Percentiles rank a stretch among this genome's conserved stretches.
Conservation (phyloP, 2,113 vertebrate species). For the Lophius piscatorius region DNA sequence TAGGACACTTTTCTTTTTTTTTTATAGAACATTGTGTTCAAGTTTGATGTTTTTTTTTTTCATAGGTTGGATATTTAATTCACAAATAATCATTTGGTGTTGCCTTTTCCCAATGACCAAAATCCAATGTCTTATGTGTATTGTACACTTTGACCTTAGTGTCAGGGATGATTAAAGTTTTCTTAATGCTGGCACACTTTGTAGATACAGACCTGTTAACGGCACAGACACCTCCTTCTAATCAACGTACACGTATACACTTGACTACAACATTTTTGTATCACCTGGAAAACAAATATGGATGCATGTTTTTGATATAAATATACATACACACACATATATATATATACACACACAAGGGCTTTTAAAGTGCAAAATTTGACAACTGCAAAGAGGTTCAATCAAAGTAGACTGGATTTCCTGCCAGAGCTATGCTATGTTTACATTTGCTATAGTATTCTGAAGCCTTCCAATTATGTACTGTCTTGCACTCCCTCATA, state of each 20-base stretch:
- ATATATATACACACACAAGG: slow-evolving; percentile 69
- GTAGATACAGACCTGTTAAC: slow-evolving; percentile 65
- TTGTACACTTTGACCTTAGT: slow-evolving; percentile 67
- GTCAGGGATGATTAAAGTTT: slow-evolving; percentile 72
- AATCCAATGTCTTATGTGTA: slow-evolving; percentile 79
- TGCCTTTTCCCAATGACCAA: slow-evolving; percentile 76
- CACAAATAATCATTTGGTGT: slow-evolving; percentile 69
- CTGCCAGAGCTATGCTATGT: slow-evolving; percentile 77
- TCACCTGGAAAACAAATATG: slow-evolving; percentile 53
- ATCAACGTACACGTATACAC: slow-evolving; percentile 63
- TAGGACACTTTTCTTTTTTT: slow-evolving; percentile 59
- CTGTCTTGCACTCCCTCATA: slow-evolving; percentile 75
- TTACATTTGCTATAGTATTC: slow-evolving; percentile 81
- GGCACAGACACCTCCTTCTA: slow-evolving; percentile 68
- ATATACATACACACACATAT: slow-evolving; percentile 37
- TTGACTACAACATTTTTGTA: slow-evolving; percentile 69
- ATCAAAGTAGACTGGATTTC: slow-evolving; percentile 70
- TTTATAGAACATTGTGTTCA: slow-evolving; percentile 61
- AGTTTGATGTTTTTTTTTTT: slow-evolving; percentile 67
- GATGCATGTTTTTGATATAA: slow-evolving; percentile 75
- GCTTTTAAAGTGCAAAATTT: slow-evolving; percentile 76
- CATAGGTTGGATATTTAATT: slow-evolving; percentile 67
- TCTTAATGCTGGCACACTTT: slow-evolving; percentile 74
- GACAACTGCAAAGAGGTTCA: slow-evolving; percentile 68
- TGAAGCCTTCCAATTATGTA: slow-evolving; percentile 75